phyloP scores from a whole-genome alignment of 2,113 vertebrate genomes.

The Cnemophilus loriae region DNA sequence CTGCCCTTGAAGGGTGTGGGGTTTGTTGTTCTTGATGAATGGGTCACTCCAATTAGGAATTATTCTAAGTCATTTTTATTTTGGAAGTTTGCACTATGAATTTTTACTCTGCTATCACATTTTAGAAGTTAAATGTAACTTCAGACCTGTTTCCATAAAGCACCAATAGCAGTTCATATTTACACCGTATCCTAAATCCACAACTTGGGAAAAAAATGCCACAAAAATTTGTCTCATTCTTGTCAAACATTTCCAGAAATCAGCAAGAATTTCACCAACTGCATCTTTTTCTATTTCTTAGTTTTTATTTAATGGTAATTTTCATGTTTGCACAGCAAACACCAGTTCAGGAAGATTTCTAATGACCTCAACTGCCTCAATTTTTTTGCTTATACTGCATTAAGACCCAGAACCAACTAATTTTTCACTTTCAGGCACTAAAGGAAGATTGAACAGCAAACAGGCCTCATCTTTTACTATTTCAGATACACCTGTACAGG shows the following conservation, averaged over 20 bases:
- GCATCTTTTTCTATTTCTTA: not conserved
- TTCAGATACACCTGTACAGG: not conserved
- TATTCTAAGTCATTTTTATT: not conserved
- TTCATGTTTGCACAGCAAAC: not conserved
- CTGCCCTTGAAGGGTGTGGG: not conserved
- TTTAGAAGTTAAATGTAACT: not conserved
- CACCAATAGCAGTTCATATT: not conserved
- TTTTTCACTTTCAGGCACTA: not conserved
- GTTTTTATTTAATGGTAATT: not conserved
- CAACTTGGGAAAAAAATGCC: not conserved
- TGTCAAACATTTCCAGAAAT: not conserved
- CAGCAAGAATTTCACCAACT: not conserved
- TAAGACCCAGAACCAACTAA: not conserved
- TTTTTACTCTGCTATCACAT: not conserved
- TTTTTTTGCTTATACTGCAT: not conserved
- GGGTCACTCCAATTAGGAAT: not conserved
- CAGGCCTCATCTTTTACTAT: not conserved
- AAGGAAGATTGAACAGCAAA: not conserved
- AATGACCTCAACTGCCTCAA: not conserved
- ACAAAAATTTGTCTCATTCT: not conserved
- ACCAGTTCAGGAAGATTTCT: not conserved
- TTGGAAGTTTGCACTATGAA: not conserved
- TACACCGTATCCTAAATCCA: not conserved
- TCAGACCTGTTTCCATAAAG: not conserved
- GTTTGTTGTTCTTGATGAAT: not conserved